Percentiles rank a stretch among this genome's conserved stretches.
Conservation (phyloP, 2,113 vertebrate genomes). For the Coreoperca whiteheadi region DNA sequence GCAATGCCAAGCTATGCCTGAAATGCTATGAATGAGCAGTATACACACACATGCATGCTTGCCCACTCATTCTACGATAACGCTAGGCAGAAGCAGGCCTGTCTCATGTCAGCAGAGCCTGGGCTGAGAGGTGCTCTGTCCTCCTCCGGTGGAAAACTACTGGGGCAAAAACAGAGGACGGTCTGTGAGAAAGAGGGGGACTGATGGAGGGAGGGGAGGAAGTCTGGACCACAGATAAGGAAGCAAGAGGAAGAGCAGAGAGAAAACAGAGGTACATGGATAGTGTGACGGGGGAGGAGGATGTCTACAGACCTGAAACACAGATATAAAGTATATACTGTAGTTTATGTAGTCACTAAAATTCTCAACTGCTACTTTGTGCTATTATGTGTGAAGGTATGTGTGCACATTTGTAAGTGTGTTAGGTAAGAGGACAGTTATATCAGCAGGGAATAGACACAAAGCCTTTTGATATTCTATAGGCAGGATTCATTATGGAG, state of each 20-base stretch:
- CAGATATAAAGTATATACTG: slow-evolving; percentile 3
- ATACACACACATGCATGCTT: slow-evolving; percentile 42
- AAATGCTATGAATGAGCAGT: slow-evolving; percentile 74
- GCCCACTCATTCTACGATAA: slow-evolving; percentile 53
- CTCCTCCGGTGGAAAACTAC: slow-evolving; percentile 74
- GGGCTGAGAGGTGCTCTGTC: slow-evolving; percentile 53
- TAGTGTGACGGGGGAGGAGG: slow-evolving; percentile 3
- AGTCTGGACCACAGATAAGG: slow-evolving; percentile 84
- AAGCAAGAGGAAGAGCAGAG: slow-evolving; percentile 74
- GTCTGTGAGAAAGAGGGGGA: slow-evolving; percentile 65
- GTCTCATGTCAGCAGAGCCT: slow-evolving; percentile 48
- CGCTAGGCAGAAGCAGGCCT: slow-evolving; percentile 53
- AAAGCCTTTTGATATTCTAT: slow-evolving; percentile 34
- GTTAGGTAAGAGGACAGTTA: slow-evolving; percentile 43
- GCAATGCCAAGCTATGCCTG: slow-evolving; percentile 51
- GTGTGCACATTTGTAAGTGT: slow-evolving; percentile 4
- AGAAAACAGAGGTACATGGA: slow-evolving; percentile 60
- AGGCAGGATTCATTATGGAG: slow-evolving; percentile 11
- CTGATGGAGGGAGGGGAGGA: slow-evolving; percentile 70
- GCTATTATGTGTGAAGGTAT: slow-evolving; percentile 4
- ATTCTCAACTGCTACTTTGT: slow-evolving; percentile 23
- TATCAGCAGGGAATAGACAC: slow-evolving; percentile 40
- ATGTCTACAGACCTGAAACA: slow-evolving; percentile 6
- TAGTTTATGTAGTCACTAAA: background rate
- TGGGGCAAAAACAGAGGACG: slow-evolving; percentile 71